Percentiles rank a stretch among this genome's conserved stretches.
Conservation (phyloP, 2,888 invertebrate genomes). For the Morpho achilles region DNA sequence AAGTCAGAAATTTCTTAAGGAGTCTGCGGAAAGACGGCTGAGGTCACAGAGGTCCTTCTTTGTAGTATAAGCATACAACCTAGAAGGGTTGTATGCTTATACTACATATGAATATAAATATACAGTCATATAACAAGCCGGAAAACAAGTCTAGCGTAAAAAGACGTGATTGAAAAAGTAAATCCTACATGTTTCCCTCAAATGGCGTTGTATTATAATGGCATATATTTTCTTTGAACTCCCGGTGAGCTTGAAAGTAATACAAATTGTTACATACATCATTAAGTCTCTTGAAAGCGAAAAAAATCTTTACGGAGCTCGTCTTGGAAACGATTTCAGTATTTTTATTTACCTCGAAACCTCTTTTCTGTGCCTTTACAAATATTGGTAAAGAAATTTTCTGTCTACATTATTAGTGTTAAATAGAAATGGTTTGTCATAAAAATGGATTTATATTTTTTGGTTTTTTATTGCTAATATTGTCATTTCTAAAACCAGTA, state of each 20-base stretch:
- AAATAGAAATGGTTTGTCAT: too few species aligned
- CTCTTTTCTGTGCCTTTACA: constrained; percentile 4
- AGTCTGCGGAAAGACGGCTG: too few species aligned
- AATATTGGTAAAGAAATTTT: constrained; percentile 9
- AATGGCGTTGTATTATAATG: constrained; percentile 11
- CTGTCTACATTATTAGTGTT: constrained; percentile 1
- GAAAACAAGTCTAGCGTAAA: constrained; percentile 1
- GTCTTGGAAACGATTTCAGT: constrained; percentile 6
- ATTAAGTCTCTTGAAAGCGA: constrained; percentile 15
- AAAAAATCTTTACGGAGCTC: constrained; percentile 10
- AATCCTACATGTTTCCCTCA: neutral
- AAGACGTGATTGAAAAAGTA: neutral
- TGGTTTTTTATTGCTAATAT: too few species aligned
- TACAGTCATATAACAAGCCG: too few species aligned
- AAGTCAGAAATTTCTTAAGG: too few species aligned
- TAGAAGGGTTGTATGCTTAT: too few species aligned
- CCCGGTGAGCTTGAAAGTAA: constrained; percentile 4
- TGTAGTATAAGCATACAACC: too few species aligned
- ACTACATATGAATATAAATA: too few species aligned
- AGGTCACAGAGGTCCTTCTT: too few species aligned
- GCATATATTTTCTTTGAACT: constrained; percentile 9
- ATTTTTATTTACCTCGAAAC: constrained; percentile 8
- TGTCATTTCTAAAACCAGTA: too few species aligned
- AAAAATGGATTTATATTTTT: too few species aligned
- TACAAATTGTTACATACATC: constrained; percentile 14